Evolutionary conservation across 1,140 invertebrate species (phyloP).

Genomic region (Phenacoccus solenopsis): DNA sequence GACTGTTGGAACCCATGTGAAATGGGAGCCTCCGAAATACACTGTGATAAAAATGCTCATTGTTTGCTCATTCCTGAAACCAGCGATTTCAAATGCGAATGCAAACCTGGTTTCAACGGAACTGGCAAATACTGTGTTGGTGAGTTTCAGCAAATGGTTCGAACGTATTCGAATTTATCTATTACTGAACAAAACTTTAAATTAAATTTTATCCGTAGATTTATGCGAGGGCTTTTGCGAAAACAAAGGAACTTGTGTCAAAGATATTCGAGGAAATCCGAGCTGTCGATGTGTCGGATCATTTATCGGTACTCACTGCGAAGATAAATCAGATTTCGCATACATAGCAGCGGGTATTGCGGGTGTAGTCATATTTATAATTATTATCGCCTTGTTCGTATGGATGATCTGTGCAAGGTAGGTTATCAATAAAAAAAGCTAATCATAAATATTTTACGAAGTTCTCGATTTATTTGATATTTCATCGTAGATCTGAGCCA

Average conservation of each 20-base stretch:
- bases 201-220: slow-evolving; percentile 41
- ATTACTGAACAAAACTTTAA: not conserved
- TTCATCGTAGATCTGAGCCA: slow-evolving; percentile 48
- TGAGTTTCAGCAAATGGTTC: slow-evolving; percentile 32
- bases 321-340: slow-evolving; percentile 84
- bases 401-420: slow-evolving; percentile 94
- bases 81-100: slow-evolving; percentile 80
- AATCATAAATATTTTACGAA: not conserved
- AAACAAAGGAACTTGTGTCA: slow-evolving; percentile 83
- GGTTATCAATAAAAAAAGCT: slow-evolving; percentile 19
- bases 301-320: slow-evolving; percentile 80
- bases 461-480: not conserved
- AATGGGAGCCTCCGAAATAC: slow-evolving; percentile 65
- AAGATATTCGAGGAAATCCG: slow-evolving; percentile 66
- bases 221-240: slow-evolving; percentile 78
- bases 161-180: not conserved
- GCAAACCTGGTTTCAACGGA: slow-evolving; percentile 86
- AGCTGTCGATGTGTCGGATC: slow-evolving; percentile 79
- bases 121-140: slow-evolving; percentile 62
- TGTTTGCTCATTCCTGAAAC: slow-evolving; percentile 75
- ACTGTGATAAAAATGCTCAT: slow-evolving; percentile 78
- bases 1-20: slow-evolving; percentile 87
- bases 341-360: slow-evolving; percentile 89
- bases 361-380: slow-evolving; percentile 78
- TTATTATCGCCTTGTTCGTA: slow-evolving; percentile 79